Percentiles rank a stretch among this genome's conserved stretches.
Conservation (phyloP, 1,140 invertebrate species). For the Drosophila repletoides region DNA sequence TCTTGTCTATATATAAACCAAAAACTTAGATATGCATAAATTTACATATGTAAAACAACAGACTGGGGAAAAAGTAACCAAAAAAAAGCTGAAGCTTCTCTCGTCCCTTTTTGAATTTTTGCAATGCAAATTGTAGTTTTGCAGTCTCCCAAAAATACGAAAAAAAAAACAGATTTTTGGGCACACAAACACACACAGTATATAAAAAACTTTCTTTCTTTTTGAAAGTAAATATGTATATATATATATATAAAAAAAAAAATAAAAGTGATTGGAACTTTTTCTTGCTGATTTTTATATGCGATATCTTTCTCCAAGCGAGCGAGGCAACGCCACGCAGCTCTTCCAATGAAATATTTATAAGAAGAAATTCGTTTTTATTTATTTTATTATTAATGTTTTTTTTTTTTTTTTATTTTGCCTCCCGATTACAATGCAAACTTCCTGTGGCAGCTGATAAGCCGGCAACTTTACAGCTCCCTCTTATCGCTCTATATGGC, state of each 20-base stretch:
- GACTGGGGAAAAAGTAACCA: conserved; percentile 10
- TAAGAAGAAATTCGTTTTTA: conserved; percentile 12
- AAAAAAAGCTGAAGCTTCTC: not conserved
- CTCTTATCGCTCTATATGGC: conserved; percentile 24
- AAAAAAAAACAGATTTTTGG: conserved; percentile 26
- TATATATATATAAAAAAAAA: conserved; percentile 30
- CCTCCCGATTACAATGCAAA: conserved; percentile 34
- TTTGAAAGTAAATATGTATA: conserved; percentile 58
- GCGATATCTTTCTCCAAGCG: conserved; percentile 36
- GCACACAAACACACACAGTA: conserved; percentile 10
- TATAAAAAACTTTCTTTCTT: conserved; percentile 64
- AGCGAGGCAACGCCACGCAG: not conserved
- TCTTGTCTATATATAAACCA: conserved; percentile 18
- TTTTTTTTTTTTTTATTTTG: not conserved
- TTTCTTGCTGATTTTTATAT: conserved; percentile 54
- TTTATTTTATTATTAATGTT: not conserved
- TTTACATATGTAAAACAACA: conserved; percentile 42
- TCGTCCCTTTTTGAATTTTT: conserved; percentile 29
- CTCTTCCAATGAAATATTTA: conserved; percentile 57
- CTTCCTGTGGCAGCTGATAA: conserved; percentile 40
- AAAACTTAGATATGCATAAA: conserved; percentile 54
- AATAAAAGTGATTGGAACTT: conserved; percentile 77
- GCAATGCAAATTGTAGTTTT: conserved; percentile 71
- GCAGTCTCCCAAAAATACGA: conserved; percentile 13
- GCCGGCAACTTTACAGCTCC: conserved; percentile 18